Evolutionary conservation across 2,888 invertebrate species (phyloP).

Genomic region (Petrolisthes manimaculis): DNA sequence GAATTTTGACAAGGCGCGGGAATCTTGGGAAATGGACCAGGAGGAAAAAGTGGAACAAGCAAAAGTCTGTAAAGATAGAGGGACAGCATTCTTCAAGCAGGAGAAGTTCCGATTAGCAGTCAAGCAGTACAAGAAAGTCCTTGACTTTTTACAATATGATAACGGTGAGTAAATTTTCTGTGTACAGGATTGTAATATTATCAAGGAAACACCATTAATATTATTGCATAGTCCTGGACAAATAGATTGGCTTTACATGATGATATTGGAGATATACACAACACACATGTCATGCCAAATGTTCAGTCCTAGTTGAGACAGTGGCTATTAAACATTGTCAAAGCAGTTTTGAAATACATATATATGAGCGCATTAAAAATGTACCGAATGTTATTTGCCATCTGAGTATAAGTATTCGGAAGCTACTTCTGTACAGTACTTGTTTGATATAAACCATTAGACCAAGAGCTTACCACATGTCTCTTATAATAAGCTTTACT

Average conservation of each 20-base stretch:
- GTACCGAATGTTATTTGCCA: too few relatives aligned
- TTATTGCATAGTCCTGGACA: too few relatives aligned
- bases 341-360: too few relatives aligned
- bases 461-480: not conserved
- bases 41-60: conserved; percentile 85
- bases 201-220: too few relatives aligned
- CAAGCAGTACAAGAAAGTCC: conserved; percentile 87
- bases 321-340: too few relatives aligned
- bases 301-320: too few relatives aligned
- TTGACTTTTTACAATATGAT: conserved; percentile 76
- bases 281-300: too few relatives aligned
- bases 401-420: too few relatives aligned
- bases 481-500: too few relatives aligned
- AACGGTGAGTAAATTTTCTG: conserved; percentile 70
- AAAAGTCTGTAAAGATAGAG: conserved; percentile 89
- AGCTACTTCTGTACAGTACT: not conserved
- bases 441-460: not conserved
- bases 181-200: not conserved
- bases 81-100: conserved; percentile 88
- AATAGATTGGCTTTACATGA: too few relatives aligned
- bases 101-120: conserved; percentile 83
- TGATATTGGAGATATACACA: too few relatives aligned
- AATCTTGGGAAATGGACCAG: conserved; percentile 85
- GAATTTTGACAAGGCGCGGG: conserved; percentile 84
- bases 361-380: too few relatives aligned